Evolutionary conservation across 2,888 invertebrate genomes (phyloP), one percentile per base, ranked within the genome.

Genomic region (Dicyrtomina minuta): DNA sequence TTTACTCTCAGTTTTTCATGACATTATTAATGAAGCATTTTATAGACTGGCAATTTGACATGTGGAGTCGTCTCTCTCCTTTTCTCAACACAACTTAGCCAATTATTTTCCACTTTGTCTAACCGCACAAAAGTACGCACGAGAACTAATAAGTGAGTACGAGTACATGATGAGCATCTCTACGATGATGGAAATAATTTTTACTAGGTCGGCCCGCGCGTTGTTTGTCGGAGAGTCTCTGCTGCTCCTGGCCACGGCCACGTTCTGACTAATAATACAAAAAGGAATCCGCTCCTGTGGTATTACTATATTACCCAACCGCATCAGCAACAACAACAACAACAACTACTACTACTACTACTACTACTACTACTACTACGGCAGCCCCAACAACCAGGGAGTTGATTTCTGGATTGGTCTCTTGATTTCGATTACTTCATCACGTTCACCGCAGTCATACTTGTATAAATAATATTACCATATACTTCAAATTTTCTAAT

Each of bases 61-160:
- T 15, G 20, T 20, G 17, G 41, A 56, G 15, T 33, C 15, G 55
- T 55, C n/a, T 55, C 10, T 26, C 26, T 24, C 5, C 10, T 26
- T 26, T 24, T 13, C 26, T 24, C 24, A 27, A 26, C 24, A 26
- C 55, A 8, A 55, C 26, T 55, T n/a, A 26, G 39, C 22, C 59
- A 59, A 59, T 59, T 59, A 59, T 59, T 59, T 59, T 59, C 59
- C 59, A 59, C 59, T 59, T 59, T 39, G 59, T 41, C 56, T 56
- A 56, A 56, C 56, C 26, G 26, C 56, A 56, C n/a, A 13, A 12
- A 24, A 26, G 26, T 56, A 26, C 26, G 22, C 26, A 24, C 51
- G 22, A 51, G 20, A 22, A 20, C 22, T 22, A 51, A 51, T 17
- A 46, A 15, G 46, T 46, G 17, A 17, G 46, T 43, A 43, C 15